A percentile compares a stretch with the other conserved stretches of the same genome.
Evolutionary conservation across 1,140 invertebrate genomes (phyloP).

Genomic region (Scaptodrosophila lebanonensis): DNA sequence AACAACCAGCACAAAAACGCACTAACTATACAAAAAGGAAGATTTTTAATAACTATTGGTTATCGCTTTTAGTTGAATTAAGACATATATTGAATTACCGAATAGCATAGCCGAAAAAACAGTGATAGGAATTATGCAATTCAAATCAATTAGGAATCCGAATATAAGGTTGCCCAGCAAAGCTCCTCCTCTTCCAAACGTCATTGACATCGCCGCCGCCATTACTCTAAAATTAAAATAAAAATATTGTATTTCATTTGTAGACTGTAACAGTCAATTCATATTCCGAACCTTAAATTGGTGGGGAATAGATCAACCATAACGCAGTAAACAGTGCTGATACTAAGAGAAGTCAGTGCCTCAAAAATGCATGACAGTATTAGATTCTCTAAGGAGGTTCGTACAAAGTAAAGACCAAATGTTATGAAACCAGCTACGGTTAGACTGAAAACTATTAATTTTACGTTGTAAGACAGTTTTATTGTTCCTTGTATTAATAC

Average conservation of each 20-base stretch:
- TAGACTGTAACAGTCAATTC: too few relatives aligned
- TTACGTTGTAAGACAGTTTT: too few relatives aligned
- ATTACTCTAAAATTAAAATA: slow-evolving; percentile 85
- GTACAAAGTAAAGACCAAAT: slow-evolving; percentile 85
- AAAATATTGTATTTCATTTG: too few relatives aligned
- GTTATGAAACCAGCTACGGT: slow-evolving; percentile 83
- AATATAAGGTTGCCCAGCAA: slow-evolving; percentile 84
- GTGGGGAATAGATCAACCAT: slow-evolving; percentile 87
- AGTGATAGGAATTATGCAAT: slow-evolving; percentile 83
- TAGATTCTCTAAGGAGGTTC: slow-evolving; percentile 83
- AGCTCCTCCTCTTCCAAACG: slow-evolving; percentile 84
- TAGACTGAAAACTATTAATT: slow-evolving; percentile 83
- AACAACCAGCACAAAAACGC: slow-evolving; percentile 82
- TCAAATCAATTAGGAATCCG: slow-evolving; percentile 84
- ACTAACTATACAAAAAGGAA: slow-evolving; percentile 79
- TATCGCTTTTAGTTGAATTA: too few relatives aligned
- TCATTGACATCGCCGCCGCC: slow-evolving; percentile 84
- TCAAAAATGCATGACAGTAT: slow-evolving; percentile 86
- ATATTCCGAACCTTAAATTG: slow-evolving; percentile 87
- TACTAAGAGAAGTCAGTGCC: slow-evolving; percentile 84
- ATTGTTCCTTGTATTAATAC: too few relatives aligned
- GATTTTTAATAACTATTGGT: background rate
- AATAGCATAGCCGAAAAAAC: slow-evolving; percentile 83
- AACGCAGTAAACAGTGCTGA: slow-evolving; percentile 85
- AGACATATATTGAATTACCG: too few relatives aligned